Evolutionary conservation across 2,888 invertebrate genomes (phyloP).

Genomic region (Athripsodes cinereus): DNA sequence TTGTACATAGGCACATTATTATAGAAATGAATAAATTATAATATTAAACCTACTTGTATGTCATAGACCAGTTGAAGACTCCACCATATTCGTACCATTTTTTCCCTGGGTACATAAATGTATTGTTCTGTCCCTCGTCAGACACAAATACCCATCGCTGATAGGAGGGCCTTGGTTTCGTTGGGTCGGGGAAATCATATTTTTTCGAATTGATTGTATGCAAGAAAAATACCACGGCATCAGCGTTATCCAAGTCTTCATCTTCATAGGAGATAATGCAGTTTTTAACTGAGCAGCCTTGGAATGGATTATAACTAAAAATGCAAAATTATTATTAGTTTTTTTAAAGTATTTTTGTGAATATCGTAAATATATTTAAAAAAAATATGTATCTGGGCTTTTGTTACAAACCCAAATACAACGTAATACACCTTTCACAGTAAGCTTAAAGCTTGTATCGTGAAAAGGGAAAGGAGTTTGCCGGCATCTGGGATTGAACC

Average conservation of each 20-base stretch:
- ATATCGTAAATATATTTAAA: background rate
- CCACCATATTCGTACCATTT: constrained; percentile 43
- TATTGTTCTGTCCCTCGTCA: constrained; percentile 53
- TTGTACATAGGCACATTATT: too few relatives aligned
- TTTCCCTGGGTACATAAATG: constrained; percentile 37
- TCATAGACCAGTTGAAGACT: constrained; percentile 55
- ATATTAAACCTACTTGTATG: constrained; percentile 38
- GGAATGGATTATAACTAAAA: constrained; percentile 45
- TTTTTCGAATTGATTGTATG: constrained; percentile 28
- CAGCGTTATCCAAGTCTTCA: background rate
- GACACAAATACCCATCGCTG: constrained; percentile 57
- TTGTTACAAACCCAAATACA: too few relatives aligned
- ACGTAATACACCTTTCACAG: too few relatives aligned
- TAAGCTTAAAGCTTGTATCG: too few relatives aligned
- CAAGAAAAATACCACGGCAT: background rate
- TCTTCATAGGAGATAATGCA: constrained; percentile 47
- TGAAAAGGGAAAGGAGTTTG: too few relatives aligned
- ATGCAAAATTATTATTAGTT: background rate
- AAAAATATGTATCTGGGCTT: too few relatives aligned
- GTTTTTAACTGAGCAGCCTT: constrained; percentile 46
- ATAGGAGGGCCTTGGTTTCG: constrained; percentile 29
- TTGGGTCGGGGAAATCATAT: constrained; percentile 40
- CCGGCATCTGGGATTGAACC: too few relatives aligned
- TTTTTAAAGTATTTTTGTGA: background rate
- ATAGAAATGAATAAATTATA: too few relatives aligned